Evolutionary conservation across 2,888 invertebrate species (phyloP), one percentile per base, ranked within the genome.

Genomic region (Oscheius onirici): DNA sequence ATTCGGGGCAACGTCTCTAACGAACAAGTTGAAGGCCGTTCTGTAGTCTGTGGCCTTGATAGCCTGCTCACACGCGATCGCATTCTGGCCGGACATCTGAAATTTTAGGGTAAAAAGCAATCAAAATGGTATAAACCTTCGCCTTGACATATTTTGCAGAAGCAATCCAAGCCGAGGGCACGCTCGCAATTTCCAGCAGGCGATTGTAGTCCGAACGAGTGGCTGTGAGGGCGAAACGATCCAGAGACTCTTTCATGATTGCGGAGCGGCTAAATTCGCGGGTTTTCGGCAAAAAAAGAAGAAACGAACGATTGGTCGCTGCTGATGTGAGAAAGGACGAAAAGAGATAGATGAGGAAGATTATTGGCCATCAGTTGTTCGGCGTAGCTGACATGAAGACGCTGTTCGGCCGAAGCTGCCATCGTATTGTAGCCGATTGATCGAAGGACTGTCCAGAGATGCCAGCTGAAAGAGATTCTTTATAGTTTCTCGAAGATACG

Each of bases 1-100:
- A 46, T 75, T 78, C 17, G 81, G 79, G 1, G 81, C 81, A 15
- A 81, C 79, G 11, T 81, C 76, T 13, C 73, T 71, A 3, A 70
- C 71, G 57, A 79, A 79, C 6, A 78, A 40, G 17, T 70, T 65
- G n/a, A 76, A 75, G 11, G 74, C 74, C 41, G 74, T 70, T 3
- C 40, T 10, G 11, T 55, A 20, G 26, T 75, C 68, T 15, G 72
- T 71, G 1, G 79, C 75, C 26, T 70, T 44, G 1, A 77, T 28
- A 3, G 81, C 81, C 55, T 72, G 58, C 46, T 73, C 71, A 57
- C 73, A 78, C 0, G 77, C 70, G 20, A 74, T 46, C 0, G 65
- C 51, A 0, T 43, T 28, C 28, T 77, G 71, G 17, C 72, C 69
- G n/a, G 22, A 28, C 13, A 46, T 49, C 63, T 74, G 46, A 46